Conservation (phyloP, 2,113 vertebrate species). For the Scortum barcoo region DNA sequence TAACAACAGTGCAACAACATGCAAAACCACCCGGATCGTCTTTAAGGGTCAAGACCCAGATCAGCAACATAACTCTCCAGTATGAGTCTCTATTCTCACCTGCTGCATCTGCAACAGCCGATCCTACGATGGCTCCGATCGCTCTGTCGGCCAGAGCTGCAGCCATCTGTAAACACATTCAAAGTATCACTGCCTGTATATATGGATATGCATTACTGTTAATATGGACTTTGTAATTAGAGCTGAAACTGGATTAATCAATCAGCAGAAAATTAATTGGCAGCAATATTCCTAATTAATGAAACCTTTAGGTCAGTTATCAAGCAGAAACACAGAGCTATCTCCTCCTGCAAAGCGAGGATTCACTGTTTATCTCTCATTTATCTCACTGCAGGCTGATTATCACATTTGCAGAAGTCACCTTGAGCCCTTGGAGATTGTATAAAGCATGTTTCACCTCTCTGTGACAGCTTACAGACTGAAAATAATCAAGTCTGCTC, state of each 20-base stretch:
- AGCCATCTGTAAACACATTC: constrained; percentile 72
- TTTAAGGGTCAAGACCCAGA: background rate
- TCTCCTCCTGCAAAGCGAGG: too few relatives aligned
- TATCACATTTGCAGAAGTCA: background rate
- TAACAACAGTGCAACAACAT: background rate
- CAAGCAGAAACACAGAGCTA: background rate
- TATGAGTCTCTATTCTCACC: constrained; percentile 54
- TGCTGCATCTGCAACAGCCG: constrained; percentile 84
- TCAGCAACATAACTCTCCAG: background rate
- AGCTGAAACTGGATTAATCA: background rate
- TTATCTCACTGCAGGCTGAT: background rate
- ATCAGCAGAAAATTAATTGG: background rate
- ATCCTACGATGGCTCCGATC: constrained; percentile 81
- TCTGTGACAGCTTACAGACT: background rate
- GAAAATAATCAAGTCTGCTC: too few relatives aligned
- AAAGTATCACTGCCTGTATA: background rate
- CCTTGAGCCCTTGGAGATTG: background rate
- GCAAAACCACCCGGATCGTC: background rate
- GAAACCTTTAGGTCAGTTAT: background rate
- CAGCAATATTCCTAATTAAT: background rate
- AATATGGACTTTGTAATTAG: background rate
- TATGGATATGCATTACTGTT: too few relatives aligned
- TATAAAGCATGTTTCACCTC: background rate
- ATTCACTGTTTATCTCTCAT: background rate
- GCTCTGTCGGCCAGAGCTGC: constrained; percentile 75